These are phyloP conservation scores for Thalassarche chlororhynchos DNA, from an alignment of 2,113 vertebrate species.

Conservation along the genomic window DNA sequence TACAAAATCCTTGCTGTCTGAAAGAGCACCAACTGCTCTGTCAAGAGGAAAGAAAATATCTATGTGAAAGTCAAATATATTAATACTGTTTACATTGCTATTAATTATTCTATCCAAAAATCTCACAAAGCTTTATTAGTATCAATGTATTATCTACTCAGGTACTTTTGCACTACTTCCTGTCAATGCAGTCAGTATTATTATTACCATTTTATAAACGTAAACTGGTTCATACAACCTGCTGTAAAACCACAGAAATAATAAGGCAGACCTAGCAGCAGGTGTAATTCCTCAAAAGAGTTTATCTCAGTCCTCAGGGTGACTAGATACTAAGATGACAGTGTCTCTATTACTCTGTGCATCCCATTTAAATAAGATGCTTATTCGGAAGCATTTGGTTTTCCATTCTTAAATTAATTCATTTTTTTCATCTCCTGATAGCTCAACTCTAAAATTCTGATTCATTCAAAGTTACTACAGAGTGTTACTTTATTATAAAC, in stretches of 20 bases:
- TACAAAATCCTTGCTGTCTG: conserved; percentile 78
- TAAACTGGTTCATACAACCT: background rate
- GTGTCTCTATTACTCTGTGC: background rate
- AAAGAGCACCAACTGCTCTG: conserved; percentile 84
- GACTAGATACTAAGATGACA: background rate
- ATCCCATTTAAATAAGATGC: background rate
- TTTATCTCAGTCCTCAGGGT: background rate
- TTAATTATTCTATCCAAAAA: background rate
- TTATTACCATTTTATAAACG: background rate
- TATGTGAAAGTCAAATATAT: background rate
- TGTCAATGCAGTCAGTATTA: background rate
- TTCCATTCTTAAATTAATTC: background rate
- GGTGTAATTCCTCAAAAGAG: background rate
- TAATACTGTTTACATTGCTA: background rate
- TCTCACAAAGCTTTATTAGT: background rate
- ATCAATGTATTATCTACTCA: background rate
- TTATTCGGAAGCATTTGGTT: background rate
- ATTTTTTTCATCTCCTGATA: background rate
- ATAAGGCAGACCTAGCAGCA: background rate
- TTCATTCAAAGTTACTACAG: background rate
- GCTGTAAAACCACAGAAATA: background rate
- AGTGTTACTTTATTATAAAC: background rate
- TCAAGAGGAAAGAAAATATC: conserved; percentile 16
- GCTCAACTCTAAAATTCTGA: background rate
- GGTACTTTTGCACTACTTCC: background rate